Percentiles rank a stretch among this genome's conserved stretches.
Conservation (phyloP, 2,888 invertebrate species). For the Troides aeacus region DNA sequence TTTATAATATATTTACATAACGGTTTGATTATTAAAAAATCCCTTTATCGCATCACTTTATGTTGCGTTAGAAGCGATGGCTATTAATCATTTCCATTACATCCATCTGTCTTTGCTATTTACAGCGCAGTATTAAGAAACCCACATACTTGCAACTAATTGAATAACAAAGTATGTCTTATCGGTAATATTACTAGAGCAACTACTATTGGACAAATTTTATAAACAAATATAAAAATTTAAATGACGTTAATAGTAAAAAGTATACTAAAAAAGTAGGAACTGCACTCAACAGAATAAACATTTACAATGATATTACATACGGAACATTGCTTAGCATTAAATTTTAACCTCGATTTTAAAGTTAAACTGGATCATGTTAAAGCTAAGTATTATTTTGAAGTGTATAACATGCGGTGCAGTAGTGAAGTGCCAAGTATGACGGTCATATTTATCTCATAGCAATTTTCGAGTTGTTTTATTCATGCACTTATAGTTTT, state of each 20-base stretch:
- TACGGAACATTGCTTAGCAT: too few relatives aligned
- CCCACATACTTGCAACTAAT: constrained; percentile 20
- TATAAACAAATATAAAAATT: constrained; percentile 1
- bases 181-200: constrained; percentile 6
- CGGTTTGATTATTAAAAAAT: neutral
- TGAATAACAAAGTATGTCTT: constrained; percentile 12
- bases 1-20: neutral
- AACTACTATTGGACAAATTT: constrained; percentile 6
- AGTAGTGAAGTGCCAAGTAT: too few relatives aligned
- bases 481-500: too few relatives aligned
- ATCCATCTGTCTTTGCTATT: constrained; percentile 28
- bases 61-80: constrained; percentile 21
- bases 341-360: too few relatives aligned
- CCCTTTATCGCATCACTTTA: constrained; percentile 9
- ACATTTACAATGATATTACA: too few relatives aligned
- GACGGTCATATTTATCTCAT: too few relatives aligned
- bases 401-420: too few relatives aligned
- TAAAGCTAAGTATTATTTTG: too few relatives aligned
- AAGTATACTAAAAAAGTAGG: too few relatives aligned
- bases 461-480: too few relatives aligned
- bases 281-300: too few relatives aligned
- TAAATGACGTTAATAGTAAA: neutral
- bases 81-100: constrained; percentile 29
- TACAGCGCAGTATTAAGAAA: constrained; percentile 24
- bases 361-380: too few relatives aligned